These are phyloP conservation scores for Gallinago solitaria DNA, from an alignment of 2,797 vertebrate genomes.

Conservation along the genomic window DNA sequence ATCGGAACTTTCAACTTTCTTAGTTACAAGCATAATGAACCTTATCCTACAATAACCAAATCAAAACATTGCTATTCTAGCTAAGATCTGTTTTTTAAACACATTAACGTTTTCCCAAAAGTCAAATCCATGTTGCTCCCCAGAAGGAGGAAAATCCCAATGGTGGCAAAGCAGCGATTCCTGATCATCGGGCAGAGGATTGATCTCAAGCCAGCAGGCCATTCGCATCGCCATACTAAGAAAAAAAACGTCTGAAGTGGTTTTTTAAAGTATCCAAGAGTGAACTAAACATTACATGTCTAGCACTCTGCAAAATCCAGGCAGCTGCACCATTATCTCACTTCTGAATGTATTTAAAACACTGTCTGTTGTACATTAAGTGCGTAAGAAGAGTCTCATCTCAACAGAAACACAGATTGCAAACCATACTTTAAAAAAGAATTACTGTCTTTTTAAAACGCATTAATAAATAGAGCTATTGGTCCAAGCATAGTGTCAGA, in stretches of 20 bases:
- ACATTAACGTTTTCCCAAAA: not conserved
- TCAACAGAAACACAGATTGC: not conserved
- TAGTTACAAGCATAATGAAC: not conserved
- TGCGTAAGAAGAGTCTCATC: not conserved
- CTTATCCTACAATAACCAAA: not conserved
- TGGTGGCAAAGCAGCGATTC: not conserved
- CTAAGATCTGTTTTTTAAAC: not conserved
- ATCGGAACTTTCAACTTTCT: not conserved
- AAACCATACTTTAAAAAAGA: not conserved
- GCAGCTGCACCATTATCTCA: not conserved
- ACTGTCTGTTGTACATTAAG: not conserved
- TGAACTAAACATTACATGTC: not conserved
- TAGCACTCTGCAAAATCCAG: not conserved
- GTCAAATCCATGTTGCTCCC: fast-evolving
- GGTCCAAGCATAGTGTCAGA: not conserved
- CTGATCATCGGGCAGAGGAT: not conserved
- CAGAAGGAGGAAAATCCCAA: not conserved
- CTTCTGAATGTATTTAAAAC: not conserved
- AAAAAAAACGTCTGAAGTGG: not conserved
- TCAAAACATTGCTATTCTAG: not conserved
- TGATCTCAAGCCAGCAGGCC: not conserved
- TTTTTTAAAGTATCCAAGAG: not conserved
- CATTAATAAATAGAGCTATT: not conserved
- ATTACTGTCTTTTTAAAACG: not conserved
- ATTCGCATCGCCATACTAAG: not conserved